A percentile compares a stretch with the other conserved stretches of the same genome.
phyloP scores from a whole-genome alignment of 1,140 invertebrate species.

The Pseudoatta argentina region DNA sequence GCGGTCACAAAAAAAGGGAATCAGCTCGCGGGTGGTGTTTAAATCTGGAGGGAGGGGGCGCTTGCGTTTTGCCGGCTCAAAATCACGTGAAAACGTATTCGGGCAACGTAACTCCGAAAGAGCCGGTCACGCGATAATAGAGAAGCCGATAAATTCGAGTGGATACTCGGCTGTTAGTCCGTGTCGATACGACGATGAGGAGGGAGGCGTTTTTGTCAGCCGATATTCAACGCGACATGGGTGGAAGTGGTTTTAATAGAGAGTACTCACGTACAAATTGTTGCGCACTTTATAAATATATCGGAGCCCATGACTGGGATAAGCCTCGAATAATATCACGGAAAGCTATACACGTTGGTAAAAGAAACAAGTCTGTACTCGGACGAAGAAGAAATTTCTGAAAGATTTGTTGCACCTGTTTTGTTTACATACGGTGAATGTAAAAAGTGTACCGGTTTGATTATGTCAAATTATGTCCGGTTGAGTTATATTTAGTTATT shows the following conservation, averaged over 20 bases:
- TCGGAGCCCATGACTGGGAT: neutral
- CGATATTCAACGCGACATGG: slow-evolving; percentile 43
- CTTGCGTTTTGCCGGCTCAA: slow-evolving; percentile 12
- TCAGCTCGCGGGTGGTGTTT: neutral
- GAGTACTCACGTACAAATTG: slow-evolving; percentile 33
- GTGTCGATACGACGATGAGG: slow-evolving; percentile 36
- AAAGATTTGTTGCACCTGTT: neutral
- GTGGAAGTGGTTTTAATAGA: slow-evolving; percentile 53
- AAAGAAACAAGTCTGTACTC: neutral
- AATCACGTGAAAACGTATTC: neutral
- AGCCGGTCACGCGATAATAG: slow-evolving; percentile 33
- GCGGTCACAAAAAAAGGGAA: neutral
- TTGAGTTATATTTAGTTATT: too few species aligned
- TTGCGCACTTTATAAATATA: slow-evolving; percentile 50
- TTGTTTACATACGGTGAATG: too few species aligned
- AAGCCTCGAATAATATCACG: neutral
- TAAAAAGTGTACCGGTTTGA: too few species aligned
- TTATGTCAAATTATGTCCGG: too few species aligned
- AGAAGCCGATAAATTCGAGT: slow-evolving; percentile 47
- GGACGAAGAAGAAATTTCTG: neutral
- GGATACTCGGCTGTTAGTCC: slow-evolving; percentile 53
- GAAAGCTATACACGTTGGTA: neutral
- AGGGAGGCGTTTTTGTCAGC: slow-evolving; percentile 48
- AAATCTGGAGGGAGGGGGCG: neutral
- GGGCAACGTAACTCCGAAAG: neutral